Conservation (phyloP, 2,888 invertebrate genomes). For the Pseudeuparius sepicola region DNA sequence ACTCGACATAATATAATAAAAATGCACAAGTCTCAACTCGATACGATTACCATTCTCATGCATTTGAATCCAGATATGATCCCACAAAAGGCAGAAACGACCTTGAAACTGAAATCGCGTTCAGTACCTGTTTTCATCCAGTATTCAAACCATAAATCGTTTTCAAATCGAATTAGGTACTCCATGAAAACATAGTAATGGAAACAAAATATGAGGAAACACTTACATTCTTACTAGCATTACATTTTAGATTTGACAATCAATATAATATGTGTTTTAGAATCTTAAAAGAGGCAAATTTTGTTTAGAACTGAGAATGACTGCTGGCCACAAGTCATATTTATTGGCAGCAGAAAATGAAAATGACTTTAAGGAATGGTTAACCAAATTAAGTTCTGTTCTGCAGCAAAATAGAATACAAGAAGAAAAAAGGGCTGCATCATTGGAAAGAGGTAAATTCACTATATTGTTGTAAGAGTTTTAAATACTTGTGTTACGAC, state of each 20-base stretch:
- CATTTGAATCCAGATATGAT: too few relatives aligned
- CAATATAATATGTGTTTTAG: conserved; percentile 37
- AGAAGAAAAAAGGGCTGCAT: conserved; percentile 64
- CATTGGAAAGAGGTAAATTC: conserved; percentile 46
- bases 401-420: conserved; percentile 73
- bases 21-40: too few relatives aligned
- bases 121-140: too few relatives aligned
- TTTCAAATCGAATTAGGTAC: too few relatives aligned
- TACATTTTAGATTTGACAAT: not conserved
- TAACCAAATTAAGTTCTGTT: conserved; percentile 71
- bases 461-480: conserved; percentile 1
- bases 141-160: too few relatives aligned
- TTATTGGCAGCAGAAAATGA: conserved; percentile 81
- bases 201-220: not conserved
- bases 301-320: conserved; percentile 84
- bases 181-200: too few relatives aligned
- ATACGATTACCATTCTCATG: too few relatives aligned
- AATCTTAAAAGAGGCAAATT: conserved; percentile 76
- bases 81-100: too few relatives aligned
- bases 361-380: conserved; percentile 73
- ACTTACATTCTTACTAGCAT: not conserved
- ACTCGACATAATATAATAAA: too few relatives aligned
- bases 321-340: conserved; percentile 75
- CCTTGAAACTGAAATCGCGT: too few relatives aligned
- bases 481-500: conserved; percentile 3